Conservation (phyloP, 2,888 invertebrate species). For the Odontomyia ornata region DNA sequence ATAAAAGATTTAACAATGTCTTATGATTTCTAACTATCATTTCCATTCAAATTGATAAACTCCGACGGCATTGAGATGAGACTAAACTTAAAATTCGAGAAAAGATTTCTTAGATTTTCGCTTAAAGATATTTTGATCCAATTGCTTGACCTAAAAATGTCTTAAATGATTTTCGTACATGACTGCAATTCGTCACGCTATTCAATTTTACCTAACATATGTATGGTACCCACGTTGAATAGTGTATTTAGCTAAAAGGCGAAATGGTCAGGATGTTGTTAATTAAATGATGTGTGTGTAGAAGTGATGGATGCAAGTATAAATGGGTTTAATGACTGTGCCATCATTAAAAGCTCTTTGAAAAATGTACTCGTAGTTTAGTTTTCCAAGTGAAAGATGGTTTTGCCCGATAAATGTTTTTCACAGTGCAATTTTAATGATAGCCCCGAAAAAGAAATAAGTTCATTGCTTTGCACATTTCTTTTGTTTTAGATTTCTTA, state of each 20-base stretch:
- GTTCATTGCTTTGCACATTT: too few species aligned
- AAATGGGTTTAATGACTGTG: neutral
- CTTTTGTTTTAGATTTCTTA: too few species aligned
- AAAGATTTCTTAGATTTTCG: neutral
- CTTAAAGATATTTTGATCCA: neutral
- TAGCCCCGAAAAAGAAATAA: too few species aligned
- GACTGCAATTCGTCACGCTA: neutral
- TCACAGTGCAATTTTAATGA: too few species aligned
- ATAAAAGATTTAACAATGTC: slow-evolving; percentile 7
- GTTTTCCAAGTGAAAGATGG: too few species aligned
- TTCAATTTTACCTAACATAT: neutral
- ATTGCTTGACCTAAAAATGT: neutral
- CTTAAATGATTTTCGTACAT: neutral
- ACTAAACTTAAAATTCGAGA: neutral
- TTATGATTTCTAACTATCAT: neutral
- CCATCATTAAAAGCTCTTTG: neutral
- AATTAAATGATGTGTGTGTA: neutral
- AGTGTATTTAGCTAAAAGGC: neutral
- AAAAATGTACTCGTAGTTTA: too few species aligned
- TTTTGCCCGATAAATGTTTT: too few species aligned
- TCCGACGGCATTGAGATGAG: neutral
- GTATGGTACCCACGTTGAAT: neutral
- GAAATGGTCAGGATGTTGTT: neutral
- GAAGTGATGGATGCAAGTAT: too few species aligned
- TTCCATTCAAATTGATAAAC: too few species aligned